A percentile compares a stretch with the other conserved stretches of the same genome.
Evolutionary conservation across 2,888 invertebrate genomes (phyloP).

Genomic region (Sipha maydis): DNA sequence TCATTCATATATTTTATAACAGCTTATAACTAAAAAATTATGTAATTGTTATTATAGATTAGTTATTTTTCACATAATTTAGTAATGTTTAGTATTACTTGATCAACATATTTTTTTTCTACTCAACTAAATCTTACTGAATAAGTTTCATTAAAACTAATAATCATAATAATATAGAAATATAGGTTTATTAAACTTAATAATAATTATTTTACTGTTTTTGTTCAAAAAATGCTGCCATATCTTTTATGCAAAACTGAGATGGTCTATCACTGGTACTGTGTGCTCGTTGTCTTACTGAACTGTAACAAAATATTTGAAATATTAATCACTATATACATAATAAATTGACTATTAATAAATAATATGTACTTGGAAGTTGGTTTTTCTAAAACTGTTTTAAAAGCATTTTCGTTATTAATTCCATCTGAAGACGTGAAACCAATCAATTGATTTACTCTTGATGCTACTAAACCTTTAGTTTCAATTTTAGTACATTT

Average conservation of each 20-base stretch:
- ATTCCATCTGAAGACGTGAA: constrained; percentile 28
- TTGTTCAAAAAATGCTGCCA: constrained; percentile 82
- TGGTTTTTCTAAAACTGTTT: constrained; percentile 35
- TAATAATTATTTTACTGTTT: constrained; percentile 59
- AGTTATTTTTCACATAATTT: constrained; percentile 31
- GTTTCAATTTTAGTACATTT: constrained; percentile 50
- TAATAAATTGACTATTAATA: neutral
- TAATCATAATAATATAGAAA: constrained; percentile 20
- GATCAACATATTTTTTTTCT: neutral
- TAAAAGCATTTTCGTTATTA: constrained; percentile 24
- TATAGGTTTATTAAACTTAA: constrained; percentile 41
- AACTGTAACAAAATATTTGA: constrained; percentile 60
- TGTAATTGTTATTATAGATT: constrained; percentile 50
- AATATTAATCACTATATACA: neutral
- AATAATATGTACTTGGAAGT: constrained; percentile 42
- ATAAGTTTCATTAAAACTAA: neutral
- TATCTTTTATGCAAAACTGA: constrained; percentile 81
- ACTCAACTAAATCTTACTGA: neutral
- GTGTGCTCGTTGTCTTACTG: constrained; percentile 63
- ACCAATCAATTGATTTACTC: constrained; percentile 64
- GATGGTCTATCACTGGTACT: constrained; percentile 69
- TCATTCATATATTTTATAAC: constrained; percentile 47
- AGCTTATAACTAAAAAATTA: constrained; percentile 33
- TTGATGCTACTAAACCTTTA: constrained; percentile 64
- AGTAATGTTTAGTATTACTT: neutral